A percentile compares a stretch with the other conserved stretches of the same genome.
phyloP scores from a whole-genome alignment of 2,113 vertebrate species.

The Nettapus auritus region DNA sequence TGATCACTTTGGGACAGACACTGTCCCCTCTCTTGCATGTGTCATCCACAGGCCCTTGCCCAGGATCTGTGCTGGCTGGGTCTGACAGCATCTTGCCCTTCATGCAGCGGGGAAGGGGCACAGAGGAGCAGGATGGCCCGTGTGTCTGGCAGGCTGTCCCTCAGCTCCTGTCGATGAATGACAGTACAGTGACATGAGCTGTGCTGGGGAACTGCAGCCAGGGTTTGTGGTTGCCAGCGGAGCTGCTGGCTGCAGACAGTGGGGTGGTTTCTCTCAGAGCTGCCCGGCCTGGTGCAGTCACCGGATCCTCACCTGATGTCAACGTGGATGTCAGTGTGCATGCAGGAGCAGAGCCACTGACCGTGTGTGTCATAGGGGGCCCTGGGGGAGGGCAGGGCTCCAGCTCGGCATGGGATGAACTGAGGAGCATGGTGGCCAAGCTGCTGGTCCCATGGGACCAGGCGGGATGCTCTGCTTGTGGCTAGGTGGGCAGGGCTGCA shows the following conservation, averaged over 20 bases:
- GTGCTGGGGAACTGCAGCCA: accelerated
- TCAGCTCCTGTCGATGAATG: not conserved
- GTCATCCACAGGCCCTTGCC: not conserved
- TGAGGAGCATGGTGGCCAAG: not conserved
- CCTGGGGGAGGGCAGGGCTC: not conserved
- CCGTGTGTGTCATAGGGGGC: accelerated
- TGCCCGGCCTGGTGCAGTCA: not conserved
- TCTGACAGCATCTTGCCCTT: not conserved
- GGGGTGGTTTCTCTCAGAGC: accelerated
- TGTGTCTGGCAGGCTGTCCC: not conserved
- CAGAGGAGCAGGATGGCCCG: not conserved
- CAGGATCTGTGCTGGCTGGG: not conserved
- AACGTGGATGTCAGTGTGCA: accelerated
- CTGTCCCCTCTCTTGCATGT: accelerated
- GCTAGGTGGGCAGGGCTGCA: accelerated
- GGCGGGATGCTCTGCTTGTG: accelerated
- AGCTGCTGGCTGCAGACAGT: not conserved
- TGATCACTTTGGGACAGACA: accelerated
- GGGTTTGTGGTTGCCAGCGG: not conserved
- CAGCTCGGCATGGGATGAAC: not conserved
- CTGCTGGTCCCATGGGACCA: not conserved
- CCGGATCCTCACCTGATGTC: accelerated
- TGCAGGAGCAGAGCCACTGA: not conserved
- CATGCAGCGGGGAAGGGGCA: not conserved
- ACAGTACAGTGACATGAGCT: not conserved